Base-by-base conservation (phyloP, 2,888 invertebrate genomes). In the Epinotia brunnichana region DNA sequence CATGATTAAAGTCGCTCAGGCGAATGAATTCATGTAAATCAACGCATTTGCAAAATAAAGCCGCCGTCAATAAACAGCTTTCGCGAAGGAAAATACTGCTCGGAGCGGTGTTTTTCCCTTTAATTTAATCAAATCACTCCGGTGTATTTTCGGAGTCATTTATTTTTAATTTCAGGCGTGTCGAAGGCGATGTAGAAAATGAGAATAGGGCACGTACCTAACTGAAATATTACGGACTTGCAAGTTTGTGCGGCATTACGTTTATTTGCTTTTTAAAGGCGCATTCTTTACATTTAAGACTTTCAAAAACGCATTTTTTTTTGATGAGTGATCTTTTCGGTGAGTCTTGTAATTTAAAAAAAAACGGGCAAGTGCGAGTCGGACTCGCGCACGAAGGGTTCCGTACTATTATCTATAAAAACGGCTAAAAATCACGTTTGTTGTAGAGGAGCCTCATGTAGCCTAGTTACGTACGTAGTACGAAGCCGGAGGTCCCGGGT, bases 1-100 rank as follows among this genome's bases (percentile, higher is more conserved):
- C 54, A 68, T 56, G 72, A 62, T 72, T 67, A 72, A 72, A 68
- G 39, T 39, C 72, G 21, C 41, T 56, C 53, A 48, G 51, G 61
- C 56, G 72, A 24, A 84, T 83, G 86, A 90, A 87, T 86, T 88
- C 86, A 90, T 90, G 90, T 87, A 90, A 90, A 90, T 89, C 84
- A 84, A 79, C 85, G 87, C 85, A 89, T 90, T 89, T 87, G 82
- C 87, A 83, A 85, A 87, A 87, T 85, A 85, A 84, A 85, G 85
- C 85, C 85, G 83, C 83, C 82, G 81, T 81, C 80, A 81, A 83
- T 80, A 85, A 86, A 85, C 86, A 88, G 85, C 85, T 87, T 88
- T 87, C 71, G 41, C 62, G 44, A 35, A 68, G 67, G 61, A 72
- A 62, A 68, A 66, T 54, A 61, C 66, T 61, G 53, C 53, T 67